phyloP scores from a whole-genome alignment of 1,140 invertebrate genomes.

The Pectinophora gossypiella region DNA sequence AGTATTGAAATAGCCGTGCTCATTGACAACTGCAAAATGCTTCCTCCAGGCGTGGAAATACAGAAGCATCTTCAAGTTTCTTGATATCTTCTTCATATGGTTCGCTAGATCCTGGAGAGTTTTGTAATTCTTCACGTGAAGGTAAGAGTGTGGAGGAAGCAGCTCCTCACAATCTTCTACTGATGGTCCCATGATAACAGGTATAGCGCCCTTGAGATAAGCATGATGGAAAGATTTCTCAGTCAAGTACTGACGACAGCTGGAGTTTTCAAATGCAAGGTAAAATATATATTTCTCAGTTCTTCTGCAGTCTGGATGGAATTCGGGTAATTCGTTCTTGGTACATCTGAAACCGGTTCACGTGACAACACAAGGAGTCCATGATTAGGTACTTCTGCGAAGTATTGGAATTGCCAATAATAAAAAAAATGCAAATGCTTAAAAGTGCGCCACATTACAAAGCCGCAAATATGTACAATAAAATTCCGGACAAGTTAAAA shows the following conservation, averaged over 20 bases:
- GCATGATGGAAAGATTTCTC: constrained; percentile 83
- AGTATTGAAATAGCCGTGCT: constrained; percentile 83
- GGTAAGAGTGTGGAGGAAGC: constrained; percentile 80
- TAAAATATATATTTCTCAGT: constrained; percentile 83
- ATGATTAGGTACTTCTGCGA: too few relatives aligned
- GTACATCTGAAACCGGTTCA: constrained; percentile 80
- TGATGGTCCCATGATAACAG: constrained; percentile 81
- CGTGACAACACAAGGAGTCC: too few relatives aligned
- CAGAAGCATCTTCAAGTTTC: constrained; percentile 26
- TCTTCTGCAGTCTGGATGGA: constrained; percentile 76
- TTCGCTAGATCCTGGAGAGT: constrained; percentile 77
- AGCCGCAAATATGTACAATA: too few relatives aligned
- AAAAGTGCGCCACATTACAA: too few relatives aligned
- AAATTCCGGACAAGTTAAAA: too few relatives aligned
- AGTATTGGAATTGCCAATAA: too few relatives aligned
- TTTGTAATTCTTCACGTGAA: constrained; percentile 85
- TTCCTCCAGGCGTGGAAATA: constrained; percentile 83
- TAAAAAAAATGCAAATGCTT: too few relatives aligned
- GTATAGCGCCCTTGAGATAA: constrained; percentile 79
- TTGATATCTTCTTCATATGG: constrained; percentile 71
- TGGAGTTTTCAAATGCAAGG: constrained; percentile 85
- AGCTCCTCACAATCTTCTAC: constrained; percentile 69
- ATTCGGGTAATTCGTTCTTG: constrained; percentile 75
- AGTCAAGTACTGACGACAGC: constrained; percentile 83
- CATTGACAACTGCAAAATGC: constrained; percentile 81